Evolutionary conservation across 2,888 invertebrate genomes (phyloP), one percentile per base, ranked within the genome.

Genomic region (Heliconius ethilla): DNA sequence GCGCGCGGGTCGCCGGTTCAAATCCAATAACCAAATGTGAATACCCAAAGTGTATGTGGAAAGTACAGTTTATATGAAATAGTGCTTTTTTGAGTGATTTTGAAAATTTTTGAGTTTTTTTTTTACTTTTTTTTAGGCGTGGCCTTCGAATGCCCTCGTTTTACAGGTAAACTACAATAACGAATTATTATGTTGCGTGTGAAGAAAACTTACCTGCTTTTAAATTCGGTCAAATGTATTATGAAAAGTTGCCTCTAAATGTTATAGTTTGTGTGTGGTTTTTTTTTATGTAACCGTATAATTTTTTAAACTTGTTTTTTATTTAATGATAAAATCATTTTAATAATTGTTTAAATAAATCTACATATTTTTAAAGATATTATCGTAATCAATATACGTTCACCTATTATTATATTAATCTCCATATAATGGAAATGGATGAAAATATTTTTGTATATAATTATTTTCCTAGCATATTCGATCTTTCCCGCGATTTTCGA

Each of bases 161-260:
- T 72, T 59, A 87, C 86, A 92, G 92, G 92, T 92, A 87, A 90
- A 69, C 40, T 69, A 69, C 37, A 40, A 69, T 69, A 69, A 90
- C 88, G 88, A 89, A 91, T 91, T 89, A 89, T 89, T 87, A 85
- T 83, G 86, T 91, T 89, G 91, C 91, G 92, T 92, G 91, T 82
- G 83, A 84, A 83, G 83, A 80, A 76, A 75, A 79, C 77, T 82
- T 78, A 69, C 66, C 70, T 75, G 76, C 65, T 76, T 77, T 59
- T 75, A 79, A 82, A 80, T 77, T 81, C 81, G 78, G 81, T 80
- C 80, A 79, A 79, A 80, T 79, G 40, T 74, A 29, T 63, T 59
- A 72, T 72, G 72, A 59, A 59, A 72, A 59, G 33, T 59, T 33
- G 55, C 6, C 5, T 51, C 22, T 51, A 25, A 18, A 7, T n/a